Base-by-base conservation (phyloP, 2,888 invertebrate species). In the Sinopyrophorus schimmeli region DNA sequence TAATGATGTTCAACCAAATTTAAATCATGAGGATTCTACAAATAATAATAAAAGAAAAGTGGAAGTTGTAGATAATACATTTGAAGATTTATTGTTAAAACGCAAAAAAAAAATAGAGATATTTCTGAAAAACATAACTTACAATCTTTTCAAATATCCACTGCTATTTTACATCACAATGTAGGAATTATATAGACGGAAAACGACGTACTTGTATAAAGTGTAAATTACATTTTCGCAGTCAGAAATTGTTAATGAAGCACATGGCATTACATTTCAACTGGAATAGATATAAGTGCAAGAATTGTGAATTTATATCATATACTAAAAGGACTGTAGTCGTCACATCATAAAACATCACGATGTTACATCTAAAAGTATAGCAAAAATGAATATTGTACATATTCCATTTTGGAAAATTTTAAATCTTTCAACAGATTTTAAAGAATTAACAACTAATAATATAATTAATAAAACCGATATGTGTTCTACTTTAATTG, bases 281-380 rank as follows among this genome's bases (percentile, higher is more conserved):
- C 49, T 86, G 86, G 83, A 79, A 83, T 61, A 79, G 87, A 16
- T 91, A 84, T 66, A 84, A 85, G 43, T 91, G 91, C 65, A 84
- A 82, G 62, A 70, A 84, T 10, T 91, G 91, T 69, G 78, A 81
- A 37, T 89, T 80, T 63, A 82, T 82, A 63, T 80, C 84, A 49
- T 86, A 83, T 57, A 74, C 79, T 7, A 83, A 82, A 58, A 79
- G 32, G 83, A 84, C 55, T 79, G 86, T 28, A 77, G 82, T 1
- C 79, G 80, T 50, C 88, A 88, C 64, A 79, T 84, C 1, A 80
- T 79, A 56, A 75, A 77, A 52, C 75, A 78, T 1, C 87, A 87
- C 15, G 14, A n/a, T 4, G 20, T 32, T 12, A 10, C 1, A n/a
- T 79, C 80, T 59, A 74, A 74, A 5, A 79, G 80, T 51, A 54